Conservation (phyloP, 2,797 vertebrate genomes). For the Thripadectes ignobilis region DNA sequence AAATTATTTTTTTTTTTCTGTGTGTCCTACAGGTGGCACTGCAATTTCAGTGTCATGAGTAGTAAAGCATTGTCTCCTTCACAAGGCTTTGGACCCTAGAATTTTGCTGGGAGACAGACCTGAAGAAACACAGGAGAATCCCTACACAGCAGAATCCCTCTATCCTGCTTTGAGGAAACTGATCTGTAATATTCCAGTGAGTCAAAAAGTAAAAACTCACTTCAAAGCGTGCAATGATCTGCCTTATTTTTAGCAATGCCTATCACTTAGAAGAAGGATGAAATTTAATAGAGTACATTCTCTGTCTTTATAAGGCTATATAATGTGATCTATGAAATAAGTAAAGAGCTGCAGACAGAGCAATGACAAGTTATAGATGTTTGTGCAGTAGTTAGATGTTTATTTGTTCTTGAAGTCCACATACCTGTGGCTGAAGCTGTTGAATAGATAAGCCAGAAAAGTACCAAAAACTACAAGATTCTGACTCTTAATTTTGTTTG, state of each 20-base stretch:
- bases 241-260: neutral
- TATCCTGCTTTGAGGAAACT: neutral
- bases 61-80: neutral
- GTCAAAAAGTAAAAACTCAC: neutral
- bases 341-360: neutral
- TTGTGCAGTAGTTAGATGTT: neutral
- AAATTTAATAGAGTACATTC: neutral
- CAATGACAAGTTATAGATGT: neutral
- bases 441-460: neutral
- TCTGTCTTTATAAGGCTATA: neutral
- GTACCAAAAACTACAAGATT: neutral
- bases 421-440: neutral
- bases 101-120: neutral
- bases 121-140: neutral
- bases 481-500: neutral
- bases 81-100: neutral
- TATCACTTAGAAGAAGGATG: neutral
- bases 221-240: neutral
- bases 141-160: neutral
- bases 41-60: constrained; percentile 28
- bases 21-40: constrained; percentile 57
- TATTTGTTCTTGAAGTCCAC: neutral
- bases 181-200: neutral
- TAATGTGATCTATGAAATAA: neutral
- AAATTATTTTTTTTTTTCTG: neutral